These are phyloP conservation scores for Prosopocoilus inquinatus DNA, from an alignment of 2,888 invertebrate genomes.

Conservation along the genomic window DNA sequence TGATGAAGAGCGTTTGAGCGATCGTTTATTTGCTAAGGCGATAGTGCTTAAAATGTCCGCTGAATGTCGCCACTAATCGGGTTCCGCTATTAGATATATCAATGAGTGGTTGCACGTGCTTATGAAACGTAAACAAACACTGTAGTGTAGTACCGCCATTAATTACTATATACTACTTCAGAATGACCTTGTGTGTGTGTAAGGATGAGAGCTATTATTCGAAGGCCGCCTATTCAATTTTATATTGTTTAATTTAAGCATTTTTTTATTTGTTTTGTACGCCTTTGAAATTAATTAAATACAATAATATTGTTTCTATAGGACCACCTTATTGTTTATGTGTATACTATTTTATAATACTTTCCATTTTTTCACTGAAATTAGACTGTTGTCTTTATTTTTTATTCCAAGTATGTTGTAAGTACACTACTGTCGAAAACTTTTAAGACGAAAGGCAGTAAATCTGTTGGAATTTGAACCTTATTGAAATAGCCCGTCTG, in stretches of 20 bases:
- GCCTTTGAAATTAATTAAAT: neutral
- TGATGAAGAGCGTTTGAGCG: too few species aligned
- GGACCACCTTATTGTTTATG: neutral
- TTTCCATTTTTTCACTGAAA: neutral
- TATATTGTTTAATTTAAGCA: neutral
- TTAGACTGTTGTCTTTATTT: too few species aligned
- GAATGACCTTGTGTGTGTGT: slow-evolving; percentile 19
- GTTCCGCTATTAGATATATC: slow-evolving; percentile 21
- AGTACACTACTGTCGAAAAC: too few species aligned
- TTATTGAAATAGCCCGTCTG: too few species aligned
- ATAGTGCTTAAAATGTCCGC: slow-evolving; percentile 12
- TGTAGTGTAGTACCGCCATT: slow-evolving; percentile 22
- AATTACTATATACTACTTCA: slow-evolving; percentile 25
- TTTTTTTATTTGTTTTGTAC: slow-evolving; percentile 2
- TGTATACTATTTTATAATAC: neutral
- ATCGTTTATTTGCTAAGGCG: neutral
- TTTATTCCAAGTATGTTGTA: too few species aligned
- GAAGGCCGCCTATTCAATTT: slow-evolving; percentile 14
- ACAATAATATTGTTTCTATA: neutral
- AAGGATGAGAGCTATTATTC: slow-evolving; percentile 17
- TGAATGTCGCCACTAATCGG: slow-evolving; percentile 16
- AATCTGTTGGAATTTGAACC: too few species aligned
- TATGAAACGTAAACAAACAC: slow-evolving; percentile 27
- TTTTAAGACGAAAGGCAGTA: too few species aligned
- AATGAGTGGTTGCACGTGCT: slow-evolving; percentile 24